Base-by-base conservation (phyloP, 2,797 vertebrate species). In the Enteromius unitaeniatus region DNA sequence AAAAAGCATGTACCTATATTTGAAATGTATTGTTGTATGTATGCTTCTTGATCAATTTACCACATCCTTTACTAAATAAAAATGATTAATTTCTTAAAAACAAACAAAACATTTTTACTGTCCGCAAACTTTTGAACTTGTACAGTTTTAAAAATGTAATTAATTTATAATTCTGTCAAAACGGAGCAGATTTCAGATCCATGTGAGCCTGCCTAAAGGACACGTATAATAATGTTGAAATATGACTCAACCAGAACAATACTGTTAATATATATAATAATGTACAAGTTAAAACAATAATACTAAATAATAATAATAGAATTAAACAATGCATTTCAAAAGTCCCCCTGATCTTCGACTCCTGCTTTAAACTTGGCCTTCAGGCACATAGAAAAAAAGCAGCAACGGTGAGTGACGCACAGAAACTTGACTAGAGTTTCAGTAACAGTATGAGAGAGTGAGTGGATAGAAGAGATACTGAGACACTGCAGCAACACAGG, bases 401-500 rank as follows among this genome's bases (percentile, higher is more conserved):
- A 86, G 73, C 64, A 78, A 83, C 77, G 67, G 70, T 87, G 86
- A 87, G 70, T 87, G 87, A 87, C 55, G 55, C 78, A 87, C 84
- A 86, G 73, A 67, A 89, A 87, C 74, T 84, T 37, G 79, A 86
- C 62, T 49, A 34, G 77, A 83, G 77, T 76, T 86, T 83, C 47
- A 80, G 81, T 64, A 86, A 88, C 23, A 78, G 81, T 67, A 84
- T 85, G 75, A 88, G 85, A 88, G 81, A 83, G 67, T 51, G 86
- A 73, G 70, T 31, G 69, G 81, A 81, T 68, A 78, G 86, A 87
- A 83, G 79, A 89, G 79, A 83, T 90, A 90, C 91, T 87, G 88
- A 86, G 90, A 51, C 92, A 94, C 91, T 89, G 91, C 91, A 94
- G 91, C 89, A 92, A 91, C 90, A 94, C 88, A 91, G 51, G 90